Conservation (phyloP, 2,888 invertebrate genomes). For the Cybosia mesomella region DNA sequence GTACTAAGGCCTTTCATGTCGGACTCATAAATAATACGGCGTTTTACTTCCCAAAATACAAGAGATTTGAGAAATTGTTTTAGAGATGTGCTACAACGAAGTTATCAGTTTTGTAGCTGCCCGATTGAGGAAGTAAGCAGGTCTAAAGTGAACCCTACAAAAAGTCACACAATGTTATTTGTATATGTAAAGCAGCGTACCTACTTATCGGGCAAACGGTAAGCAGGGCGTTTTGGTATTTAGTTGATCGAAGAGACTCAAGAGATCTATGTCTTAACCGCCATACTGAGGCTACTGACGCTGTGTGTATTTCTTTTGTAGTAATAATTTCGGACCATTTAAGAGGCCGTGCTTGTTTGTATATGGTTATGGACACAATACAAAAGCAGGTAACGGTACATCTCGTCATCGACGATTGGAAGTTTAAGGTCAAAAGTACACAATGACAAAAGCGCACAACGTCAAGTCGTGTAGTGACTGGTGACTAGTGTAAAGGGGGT, state of each 20-base stretch:
- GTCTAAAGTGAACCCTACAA: neutral
- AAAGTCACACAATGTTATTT: neutral
- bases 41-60: neutral
- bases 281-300: neutral
- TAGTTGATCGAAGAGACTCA: neutral
- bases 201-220: neutral
- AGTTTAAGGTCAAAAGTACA: neutral
- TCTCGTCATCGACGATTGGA: neutral
- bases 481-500: neutral
- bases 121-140: neutral
- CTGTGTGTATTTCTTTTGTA: no score
- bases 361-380: no score
- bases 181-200: neutral
- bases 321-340: neutral
- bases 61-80: neutral
- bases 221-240: neutral
- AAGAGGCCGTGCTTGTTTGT: no score
- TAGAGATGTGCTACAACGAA: neutral
- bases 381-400: neutral
- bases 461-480: neutral
- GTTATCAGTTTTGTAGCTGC: neutral
- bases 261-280: neutral
- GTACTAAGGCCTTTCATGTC: constrained; percentile 17
- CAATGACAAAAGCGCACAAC: neutral
- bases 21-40: neutral